phyloP scores from a whole-genome alignment of 1,140 invertebrate species.

The Anagrus nilaparvatae region DNA sequence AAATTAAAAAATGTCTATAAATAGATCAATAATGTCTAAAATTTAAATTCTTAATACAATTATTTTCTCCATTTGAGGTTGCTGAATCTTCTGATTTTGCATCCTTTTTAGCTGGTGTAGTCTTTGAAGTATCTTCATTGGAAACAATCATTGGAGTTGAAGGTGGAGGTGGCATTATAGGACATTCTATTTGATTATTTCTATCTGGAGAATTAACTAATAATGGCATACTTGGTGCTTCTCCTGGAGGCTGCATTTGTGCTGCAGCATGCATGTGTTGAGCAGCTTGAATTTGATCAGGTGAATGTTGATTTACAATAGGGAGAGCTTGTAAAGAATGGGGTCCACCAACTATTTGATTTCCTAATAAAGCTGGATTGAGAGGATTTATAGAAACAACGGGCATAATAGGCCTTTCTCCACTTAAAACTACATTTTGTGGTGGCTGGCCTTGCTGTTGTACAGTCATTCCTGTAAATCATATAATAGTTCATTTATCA shows the following conservation, averaged over 20 bases:
- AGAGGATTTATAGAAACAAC: constrained; percentile 43
- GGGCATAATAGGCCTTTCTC: constrained; percentile 45
- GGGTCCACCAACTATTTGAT: constrained; percentile 33
- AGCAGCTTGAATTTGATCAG: constrained; percentile 23
- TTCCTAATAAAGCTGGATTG: constrained; percentile 32
- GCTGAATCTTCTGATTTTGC: neutral
- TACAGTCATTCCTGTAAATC: constrained; percentile 36
- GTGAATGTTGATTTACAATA: constrained; percentile 23
- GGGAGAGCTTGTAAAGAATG: constrained; percentile 29
- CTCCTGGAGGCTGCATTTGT: constrained; percentile 23
- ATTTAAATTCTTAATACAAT: too few relatives aligned
- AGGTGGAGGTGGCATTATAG: constrained; percentile 2
- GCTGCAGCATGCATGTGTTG: constrained; percentile 26
- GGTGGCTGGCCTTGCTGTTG: constrained; percentile 36
- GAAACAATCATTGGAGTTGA: neutral
- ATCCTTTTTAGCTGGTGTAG: constrained; percentile 1
- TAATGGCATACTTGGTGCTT: constrained; percentile 18
- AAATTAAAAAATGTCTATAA: too few relatives aligned
- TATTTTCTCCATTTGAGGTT: too few relatives aligned
- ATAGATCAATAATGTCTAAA: too few relatives aligned
- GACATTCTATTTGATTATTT: neutral
- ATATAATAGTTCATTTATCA: neutral
- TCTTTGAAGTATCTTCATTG: neutral
- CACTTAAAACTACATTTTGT: constrained; percentile 33
- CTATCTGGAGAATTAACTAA: constrained; percentile 9